These are phyloP conservation scores for Asteroscopus sphinx DNA, from an alignment of 2,888 invertebrate genomes.

Conservation along the genomic window DNA sequence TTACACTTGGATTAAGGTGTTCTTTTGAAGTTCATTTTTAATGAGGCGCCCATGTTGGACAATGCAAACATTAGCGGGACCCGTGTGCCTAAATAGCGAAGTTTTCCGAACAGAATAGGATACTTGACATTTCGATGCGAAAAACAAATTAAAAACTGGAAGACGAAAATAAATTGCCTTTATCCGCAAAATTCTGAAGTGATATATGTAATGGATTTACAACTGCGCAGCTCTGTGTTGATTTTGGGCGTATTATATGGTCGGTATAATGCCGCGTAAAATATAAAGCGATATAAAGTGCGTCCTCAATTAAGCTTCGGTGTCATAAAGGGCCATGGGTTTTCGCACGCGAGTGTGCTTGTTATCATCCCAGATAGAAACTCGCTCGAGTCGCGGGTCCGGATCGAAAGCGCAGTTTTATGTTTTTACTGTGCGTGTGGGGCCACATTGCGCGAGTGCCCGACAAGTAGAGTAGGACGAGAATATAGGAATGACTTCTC, in stretches of 20 bases:
- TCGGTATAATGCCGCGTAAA: conserved; percentile 1
- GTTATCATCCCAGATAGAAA: conserved; percentile 81
- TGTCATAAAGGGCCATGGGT: conserved; percentile 58
- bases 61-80: conserved; percentile 30
- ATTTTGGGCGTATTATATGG: conserved; percentile 3
- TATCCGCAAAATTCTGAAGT: conserved; percentile 6
- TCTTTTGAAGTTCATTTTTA: conserved; percentile 37
- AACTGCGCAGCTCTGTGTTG: conserved; percentile 1
- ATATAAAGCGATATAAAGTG: conserved; percentile 25
- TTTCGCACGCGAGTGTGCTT: conserved; percentile 69
- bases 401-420: conserved; percentile 85
- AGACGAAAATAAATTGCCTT: conserved; percentile 31
- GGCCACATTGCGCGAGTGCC: conserved; percentile 68
- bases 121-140: conserved; percentile 31
- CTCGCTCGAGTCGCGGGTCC: conserved; percentile 73
- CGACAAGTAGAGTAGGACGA: conserved; percentile 67
- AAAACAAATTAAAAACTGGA: conserved; percentile 38
- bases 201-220: conserved; percentile 21
- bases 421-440: conserved; percentile 73
- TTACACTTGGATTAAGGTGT: conserved; percentile 31
- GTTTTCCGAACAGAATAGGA: conserved; percentile 19
- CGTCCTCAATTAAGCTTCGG: conserved; percentile 40
- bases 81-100: conserved; percentile 27
- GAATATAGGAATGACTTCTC: conserved; percentile 57
- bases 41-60: conserved; percentile 28